phyloP scores from a whole-genome alignment of 2,113 vertebrate genomes.

The Hydrochoerus hydrochaeris region DNA sequence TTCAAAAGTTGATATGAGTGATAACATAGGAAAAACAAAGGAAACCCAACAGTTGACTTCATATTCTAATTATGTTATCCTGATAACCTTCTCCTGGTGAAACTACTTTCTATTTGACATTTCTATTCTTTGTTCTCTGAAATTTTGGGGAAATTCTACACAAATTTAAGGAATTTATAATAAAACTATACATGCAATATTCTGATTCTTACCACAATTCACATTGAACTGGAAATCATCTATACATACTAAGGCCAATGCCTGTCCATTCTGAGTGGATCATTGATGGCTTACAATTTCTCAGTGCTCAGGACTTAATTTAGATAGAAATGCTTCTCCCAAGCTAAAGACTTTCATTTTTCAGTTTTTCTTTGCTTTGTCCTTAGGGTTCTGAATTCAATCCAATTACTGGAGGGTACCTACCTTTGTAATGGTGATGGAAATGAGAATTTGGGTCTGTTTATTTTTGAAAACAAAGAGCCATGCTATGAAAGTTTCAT shows the following conservation, averaged over 20 bases:
- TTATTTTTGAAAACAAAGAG: slow-evolving; percentile 58
- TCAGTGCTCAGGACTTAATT: not conserved
- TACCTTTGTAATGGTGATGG: slow-evolving; percentile 45
- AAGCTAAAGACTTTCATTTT: slow-evolving; percentile 44
- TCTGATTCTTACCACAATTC: slow-evolving; percentile 24
- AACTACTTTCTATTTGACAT: slow-evolving; percentile 37
- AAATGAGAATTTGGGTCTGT: slow-evolving; percentile 44
- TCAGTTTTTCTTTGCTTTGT: slow-evolving; percentile 26
- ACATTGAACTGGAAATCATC: slow-evolving; percentile 43
- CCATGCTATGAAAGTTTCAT: not conserved
- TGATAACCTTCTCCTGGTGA: not conserved
- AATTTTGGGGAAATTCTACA: slow-evolving; percentile 47
- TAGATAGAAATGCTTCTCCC: slow-evolving; percentile 27
- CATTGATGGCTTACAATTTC: slow-evolving; percentile 11
- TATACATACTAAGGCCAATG: slow-evolving; percentile 14
- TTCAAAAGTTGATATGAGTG: not conserved
- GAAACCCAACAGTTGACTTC: not conserved
- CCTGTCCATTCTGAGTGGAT: slow-evolving; percentile 43
- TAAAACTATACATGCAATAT: not conserved
- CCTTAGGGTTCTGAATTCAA: slow-evolving; percentile 38
- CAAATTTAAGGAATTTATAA: not conserved
- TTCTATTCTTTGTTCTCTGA: slow-evolving; percentile 26
- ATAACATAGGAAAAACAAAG: not conserved
- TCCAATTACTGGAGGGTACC: slow-evolving; percentile 58
- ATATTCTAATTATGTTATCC: not conserved